Evolutionary conservation across 2,888 invertebrate genomes (phyloP).

Genomic region (Tenthredo livida): DNA sequence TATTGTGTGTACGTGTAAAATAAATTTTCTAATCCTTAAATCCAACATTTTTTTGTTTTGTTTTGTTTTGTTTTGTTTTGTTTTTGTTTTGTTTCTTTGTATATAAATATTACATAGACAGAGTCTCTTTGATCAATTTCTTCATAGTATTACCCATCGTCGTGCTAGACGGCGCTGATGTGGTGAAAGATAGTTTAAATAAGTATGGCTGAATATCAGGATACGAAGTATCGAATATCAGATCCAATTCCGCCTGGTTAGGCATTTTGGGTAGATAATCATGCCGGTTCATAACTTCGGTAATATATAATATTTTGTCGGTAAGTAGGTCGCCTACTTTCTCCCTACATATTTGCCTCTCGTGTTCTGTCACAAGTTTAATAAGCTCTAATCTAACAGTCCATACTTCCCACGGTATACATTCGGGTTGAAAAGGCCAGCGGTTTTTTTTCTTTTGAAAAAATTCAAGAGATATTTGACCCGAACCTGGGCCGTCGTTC

Average conservation of each 20-base stretch:
- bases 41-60: not conserved
- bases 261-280: slow-evolving; percentile 99
- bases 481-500: slow-evolving; percentile 84
- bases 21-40: not conserved
- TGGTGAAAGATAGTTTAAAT: slow-evolving; percentile 93
- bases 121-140: slow-evolving; percentile 92
- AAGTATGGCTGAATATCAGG: slow-evolving; percentile 97
- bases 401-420: slow-evolving; percentile 99
- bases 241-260: slow-evolving; percentile 93
- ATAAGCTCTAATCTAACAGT: slow-evolving; percentile 94
- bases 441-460: slow-evolving; percentile 94
- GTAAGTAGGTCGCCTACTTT: slow-evolving; percentile 92
- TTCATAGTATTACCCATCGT: slow-evolving; percentile 94
- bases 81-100: not conserved
- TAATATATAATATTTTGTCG: slow-evolving; percentile 96
- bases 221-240: slow-evolving; percentile 96
- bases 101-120: slow-evolving; percentile 82
- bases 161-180: slow-evolving; percentile 88
- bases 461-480: slow-evolving; percentile 96
- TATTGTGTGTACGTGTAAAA: not conserved
- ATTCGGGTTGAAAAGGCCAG: slow-evolving; percentile 93
- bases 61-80: not conserved
- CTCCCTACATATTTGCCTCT: slow-evolving; percentile 92
- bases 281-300: slow-evolving; percentile 96
- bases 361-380: slow-evolving; percentile 91